Conservation (phyloP, 1,140 invertebrate genomes). For the Aporrectodea caliginosa region DNA sequence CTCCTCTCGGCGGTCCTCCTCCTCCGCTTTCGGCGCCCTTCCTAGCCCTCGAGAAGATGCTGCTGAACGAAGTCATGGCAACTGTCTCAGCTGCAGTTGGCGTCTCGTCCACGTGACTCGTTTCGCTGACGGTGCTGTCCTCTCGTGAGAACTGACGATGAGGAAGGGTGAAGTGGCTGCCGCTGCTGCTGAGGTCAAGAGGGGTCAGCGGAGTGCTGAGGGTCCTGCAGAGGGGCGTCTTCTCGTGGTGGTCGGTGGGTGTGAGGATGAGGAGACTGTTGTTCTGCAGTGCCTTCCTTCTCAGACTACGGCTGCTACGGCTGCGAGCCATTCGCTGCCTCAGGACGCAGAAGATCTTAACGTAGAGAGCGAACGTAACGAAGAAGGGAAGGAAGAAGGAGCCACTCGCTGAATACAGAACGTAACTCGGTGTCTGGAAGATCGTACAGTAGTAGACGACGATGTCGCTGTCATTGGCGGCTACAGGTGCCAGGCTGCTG, state of each 20-base stretch:
- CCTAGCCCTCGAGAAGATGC: not conserved
- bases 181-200: too few relatives aligned
- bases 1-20: not conserved
- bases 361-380: constrained; percentile 95
- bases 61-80: too few relatives aligned
- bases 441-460: constrained; percentile 48
- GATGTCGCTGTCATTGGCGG: constrained; percentile 32
- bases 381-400: constrained; percentile 95
- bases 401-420: constrained; percentile 88
- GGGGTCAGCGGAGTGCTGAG: not conserved
- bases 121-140: not conserved
- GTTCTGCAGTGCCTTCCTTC: not conserved
- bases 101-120: too few relatives aligned
- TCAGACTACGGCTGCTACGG: not conserved
- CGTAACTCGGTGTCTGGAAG: constrained; percentile 70
- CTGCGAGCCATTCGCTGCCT: not conserved
- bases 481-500: not conserved
- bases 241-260: not conserved
- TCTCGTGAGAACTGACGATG: not conserved
- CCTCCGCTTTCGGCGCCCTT: not conserved
- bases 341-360: constrained; percentile 79
- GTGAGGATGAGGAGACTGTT: too few relatives aligned
- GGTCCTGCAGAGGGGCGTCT: not conserved
- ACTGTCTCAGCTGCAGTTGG: too few relatives aligned
- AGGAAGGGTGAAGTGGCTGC: not conserved